phyloP scores from a whole-genome alignment of 2,797 vertebrate genomes.

The Manis javanica region DNA sequence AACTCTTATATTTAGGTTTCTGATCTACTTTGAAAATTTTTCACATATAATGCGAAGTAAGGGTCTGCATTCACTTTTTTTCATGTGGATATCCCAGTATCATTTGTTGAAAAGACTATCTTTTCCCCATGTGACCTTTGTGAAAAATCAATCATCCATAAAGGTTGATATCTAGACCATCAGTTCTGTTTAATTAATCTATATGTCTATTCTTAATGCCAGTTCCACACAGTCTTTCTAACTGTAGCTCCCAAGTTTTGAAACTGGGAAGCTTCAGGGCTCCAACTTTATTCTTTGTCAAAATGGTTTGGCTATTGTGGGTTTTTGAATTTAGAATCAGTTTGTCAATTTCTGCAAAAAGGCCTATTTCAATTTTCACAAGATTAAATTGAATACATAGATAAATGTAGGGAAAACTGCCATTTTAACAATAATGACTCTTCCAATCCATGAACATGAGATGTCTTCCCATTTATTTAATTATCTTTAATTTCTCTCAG shows the following conservation, averaged over 20 bases:
- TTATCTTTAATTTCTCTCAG: neutral
- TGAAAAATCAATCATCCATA: neutral
- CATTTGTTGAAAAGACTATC: neutral
- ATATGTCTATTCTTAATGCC: neutral
- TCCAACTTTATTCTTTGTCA: neutral
- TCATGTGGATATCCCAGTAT: neutral
- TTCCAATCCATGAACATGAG: neutral
- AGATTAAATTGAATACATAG: neutral
- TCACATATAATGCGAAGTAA: neutral
- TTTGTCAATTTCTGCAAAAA: neutral
- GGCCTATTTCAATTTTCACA: neutral
- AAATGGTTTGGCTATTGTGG: neutral
- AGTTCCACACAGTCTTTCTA: neutral
- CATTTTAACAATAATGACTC: neutral
- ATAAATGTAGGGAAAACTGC: neutral
- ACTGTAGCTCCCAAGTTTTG: neutral
- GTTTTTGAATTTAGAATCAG: constrained; percentile 13
- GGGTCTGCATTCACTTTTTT: neutral
- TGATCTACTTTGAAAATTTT: neutral
- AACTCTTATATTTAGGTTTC: neutral
- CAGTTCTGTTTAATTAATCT: neutral
- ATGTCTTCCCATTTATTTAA: neutral
- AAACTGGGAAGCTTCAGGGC: neutral
- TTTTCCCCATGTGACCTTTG: neutral
- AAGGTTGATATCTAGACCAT: neutral